These are phyloP conservation scores for Anguilla obscura DNA, from an alignment of 2,797 vertebrate species.

Conservation along the genomic window DNA sequence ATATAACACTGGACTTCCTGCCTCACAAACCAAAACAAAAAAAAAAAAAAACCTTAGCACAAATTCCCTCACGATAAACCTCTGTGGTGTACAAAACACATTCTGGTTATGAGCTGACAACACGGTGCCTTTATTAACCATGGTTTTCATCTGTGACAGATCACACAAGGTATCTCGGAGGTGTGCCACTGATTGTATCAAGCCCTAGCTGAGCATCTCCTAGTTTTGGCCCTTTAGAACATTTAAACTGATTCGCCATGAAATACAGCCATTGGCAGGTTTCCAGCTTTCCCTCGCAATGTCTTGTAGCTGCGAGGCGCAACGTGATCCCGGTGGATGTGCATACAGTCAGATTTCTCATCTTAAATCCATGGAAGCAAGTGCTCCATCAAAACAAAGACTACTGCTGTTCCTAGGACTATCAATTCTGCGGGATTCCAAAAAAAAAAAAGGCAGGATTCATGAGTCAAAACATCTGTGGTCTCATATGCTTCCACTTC, in stretches of 20 bases:
- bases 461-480: not conserved
- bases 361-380: not conserved
- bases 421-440: not conserved
- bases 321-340: not conserved
- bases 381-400: not conserved
- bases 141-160: constrained; percentile 60
- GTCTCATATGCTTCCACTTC: not conserved
- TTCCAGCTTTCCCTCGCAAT: constrained; percentile 37
- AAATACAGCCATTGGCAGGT: constrained; percentile 36
- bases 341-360: not conserved
- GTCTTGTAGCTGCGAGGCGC: not conserved
- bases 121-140: constrained; percentile 59
- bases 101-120: constrained; percentile 63
- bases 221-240: constrained; percentile 37
- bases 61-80: constrained; percentile 67
- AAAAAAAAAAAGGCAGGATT: not conserved
- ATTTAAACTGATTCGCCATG: constrained; percentile 46
- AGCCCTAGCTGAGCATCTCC: constrained; percentile 38
- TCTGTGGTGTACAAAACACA: constrained; percentile 57
- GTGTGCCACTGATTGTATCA: constrained; percentile 43
- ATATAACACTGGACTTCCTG: constrained; percentile 62
- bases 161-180: constrained; percentile 53
- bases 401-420: not conserved
- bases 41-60: constrained; percentile 54
- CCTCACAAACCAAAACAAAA: constrained; percentile 50